phyloP scores from a whole-genome alignment of 2,113 vertebrate genomes.

The Numida meleagris region DNA sequence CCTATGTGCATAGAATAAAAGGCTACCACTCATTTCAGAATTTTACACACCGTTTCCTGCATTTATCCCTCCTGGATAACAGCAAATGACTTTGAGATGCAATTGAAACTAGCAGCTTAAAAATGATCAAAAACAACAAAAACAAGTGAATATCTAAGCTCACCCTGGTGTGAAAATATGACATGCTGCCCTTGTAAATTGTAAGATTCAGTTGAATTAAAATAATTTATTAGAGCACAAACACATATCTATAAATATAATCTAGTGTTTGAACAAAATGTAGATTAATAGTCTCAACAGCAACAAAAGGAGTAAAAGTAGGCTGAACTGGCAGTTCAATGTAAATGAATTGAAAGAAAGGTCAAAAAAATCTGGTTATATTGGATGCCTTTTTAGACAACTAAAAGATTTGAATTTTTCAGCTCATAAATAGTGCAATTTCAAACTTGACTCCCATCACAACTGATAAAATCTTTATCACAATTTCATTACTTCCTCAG shows the following conservation, averaged over 20 bases:
- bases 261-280: not conserved
- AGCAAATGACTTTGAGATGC: not conserved
- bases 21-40: constrained; percentile 18
- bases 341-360: not conserved
- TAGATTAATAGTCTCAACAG: not conserved
- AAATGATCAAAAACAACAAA: not conserved
- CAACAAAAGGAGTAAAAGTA: not conserved
- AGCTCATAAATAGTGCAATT: not conserved
- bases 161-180: not conserved
- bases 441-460: not conserved
- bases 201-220: not conserved
- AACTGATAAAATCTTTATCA: not conserved
- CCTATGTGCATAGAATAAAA: constrained; percentile 22
- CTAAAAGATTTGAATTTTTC: not conserved
- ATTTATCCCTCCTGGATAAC: constrained; percentile 46
- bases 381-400: not conserved
- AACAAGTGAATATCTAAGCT: not conserved
- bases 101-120: constrained; percentile 47
- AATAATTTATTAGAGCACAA: not conserved
- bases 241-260: not conserved
- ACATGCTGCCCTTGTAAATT: not conserved
- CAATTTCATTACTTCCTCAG: not conserved
- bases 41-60: constrained; percentile 49
- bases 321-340: not conserved
- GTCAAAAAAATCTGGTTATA: not conserved